A percentile compares a stretch with the other conserved stretches of the same genome.
Evolutionary conservation across 1,140 invertebrate genomes (phyloP).

Genomic region (Zaprionus lachaisei): DNA sequence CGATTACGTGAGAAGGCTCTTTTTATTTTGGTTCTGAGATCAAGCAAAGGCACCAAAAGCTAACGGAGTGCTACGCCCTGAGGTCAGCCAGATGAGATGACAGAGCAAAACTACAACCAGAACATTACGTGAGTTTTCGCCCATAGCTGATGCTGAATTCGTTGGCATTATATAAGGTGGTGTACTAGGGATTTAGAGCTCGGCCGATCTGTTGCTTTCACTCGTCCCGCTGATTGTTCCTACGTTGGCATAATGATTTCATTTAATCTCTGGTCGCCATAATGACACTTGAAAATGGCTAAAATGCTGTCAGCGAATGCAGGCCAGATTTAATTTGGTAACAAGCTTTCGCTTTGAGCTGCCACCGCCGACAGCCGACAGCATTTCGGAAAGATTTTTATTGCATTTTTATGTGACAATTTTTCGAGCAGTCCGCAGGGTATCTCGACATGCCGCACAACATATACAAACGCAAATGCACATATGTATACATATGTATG

Average conservation of each 20-base stretch:
- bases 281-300: conserved; percentile 69
- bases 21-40: background rate
- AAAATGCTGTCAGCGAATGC: conserved; percentile 42
- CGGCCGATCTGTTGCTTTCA: conserved; percentile 49
- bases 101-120: conserved; percentile 25
- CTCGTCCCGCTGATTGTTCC: conserved; percentile 36
- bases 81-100: conserved; percentile 26
- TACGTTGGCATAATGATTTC: conserved; percentile 62
- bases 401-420: conserved; percentile 82
- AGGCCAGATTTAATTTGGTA: conserved; percentile 70
- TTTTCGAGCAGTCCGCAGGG: conserved; percentile 41
- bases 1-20: conserved; percentile 13
- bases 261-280: conserved; percentile 62
- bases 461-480: background rate
- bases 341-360: conserved; percentile 71
- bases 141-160: conserved; percentile 4
- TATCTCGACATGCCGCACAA: background rate
- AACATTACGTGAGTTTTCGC: conserved; percentile 34
- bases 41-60: conserved; percentile 1
- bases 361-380: conserved; percentile 53
- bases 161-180: conserved; percentile 32
- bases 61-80: conserved; percentile 32
- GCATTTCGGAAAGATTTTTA: conserved; percentile 67
- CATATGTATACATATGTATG: background rate
- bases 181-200: background rate